Evolutionary conservation across 2,888 invertebrate species (phyloP).

Genomic region (Lutraria lutraria): DNA sequence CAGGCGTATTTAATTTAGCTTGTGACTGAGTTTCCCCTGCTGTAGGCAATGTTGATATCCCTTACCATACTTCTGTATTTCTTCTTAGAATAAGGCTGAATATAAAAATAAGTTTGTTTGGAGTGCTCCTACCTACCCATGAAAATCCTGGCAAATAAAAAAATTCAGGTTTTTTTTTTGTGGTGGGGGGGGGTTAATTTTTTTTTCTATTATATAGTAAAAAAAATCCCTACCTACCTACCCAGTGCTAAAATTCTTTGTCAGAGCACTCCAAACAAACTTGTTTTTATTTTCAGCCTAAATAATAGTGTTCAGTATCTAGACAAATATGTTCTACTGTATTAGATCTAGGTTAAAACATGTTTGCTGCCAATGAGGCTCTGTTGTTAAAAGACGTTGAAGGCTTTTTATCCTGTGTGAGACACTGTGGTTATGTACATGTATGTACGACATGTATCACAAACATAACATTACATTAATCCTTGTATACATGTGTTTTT

Average conservation of each 20-base stretch:
- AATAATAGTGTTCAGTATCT: background rate
- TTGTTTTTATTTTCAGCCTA: too few species aligned
- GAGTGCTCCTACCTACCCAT: too few species aligned
- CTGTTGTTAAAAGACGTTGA: background rate
- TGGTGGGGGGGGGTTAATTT: too few species aligned
- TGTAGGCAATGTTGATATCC: background rate
- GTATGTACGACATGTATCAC: background rate
- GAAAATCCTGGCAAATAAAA: too few species aligned
- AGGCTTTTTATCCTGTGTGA: background rate
- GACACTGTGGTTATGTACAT: background rate
- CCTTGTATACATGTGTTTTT: background rate
- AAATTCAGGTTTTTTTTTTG: too few species aligned
- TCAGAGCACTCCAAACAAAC: too few species aligned
- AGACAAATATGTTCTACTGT: too few species aligned
- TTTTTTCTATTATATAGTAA: too few species aligned
- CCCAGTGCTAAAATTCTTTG: too few species aligned
- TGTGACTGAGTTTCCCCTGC: background rate
- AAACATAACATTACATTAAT: background rate
- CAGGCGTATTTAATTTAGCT: background rate
- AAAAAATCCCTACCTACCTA: too few species aligned
- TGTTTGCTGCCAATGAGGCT: constrained; percentile 7
- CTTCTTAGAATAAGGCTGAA: background rate
- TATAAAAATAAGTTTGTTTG: too few species aligned
- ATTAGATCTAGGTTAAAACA: background rate
- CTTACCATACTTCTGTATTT: background rate